phyloP scores from a whole-genome alignment of 2,797 vertebrate species.

The Argya squamiceps region DNA sequence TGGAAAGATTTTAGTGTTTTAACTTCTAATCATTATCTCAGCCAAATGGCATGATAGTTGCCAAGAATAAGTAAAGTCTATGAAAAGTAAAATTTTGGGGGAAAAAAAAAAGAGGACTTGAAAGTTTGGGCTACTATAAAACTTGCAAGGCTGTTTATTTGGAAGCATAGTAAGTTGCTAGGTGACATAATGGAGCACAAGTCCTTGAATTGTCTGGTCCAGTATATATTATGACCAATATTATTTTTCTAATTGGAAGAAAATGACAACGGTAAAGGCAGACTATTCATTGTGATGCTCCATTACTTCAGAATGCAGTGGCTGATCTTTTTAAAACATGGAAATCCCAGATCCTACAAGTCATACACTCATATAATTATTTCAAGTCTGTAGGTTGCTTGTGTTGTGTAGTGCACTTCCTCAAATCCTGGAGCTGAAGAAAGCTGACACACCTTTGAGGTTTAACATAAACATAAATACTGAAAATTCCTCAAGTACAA shows the following conservation, averaged over 20 bases:
- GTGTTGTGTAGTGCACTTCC: neutral
- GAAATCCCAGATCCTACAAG: neutral
- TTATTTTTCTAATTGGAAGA: neutral
- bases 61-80: constrained; percentile 35
- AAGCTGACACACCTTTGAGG: neutral
- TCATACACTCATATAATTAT: neutral
- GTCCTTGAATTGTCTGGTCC: neutral
- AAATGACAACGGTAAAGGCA: neutral
- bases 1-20: constrained; percentile 24
- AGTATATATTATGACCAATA: neutral
- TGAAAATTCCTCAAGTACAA: neutral
- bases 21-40: neutral
- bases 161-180: constrained; percentile 61
- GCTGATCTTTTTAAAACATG: neutral
- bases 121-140: constrained; percentile 35
- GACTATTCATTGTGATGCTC: fast-evolving
- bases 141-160: constrained; percentile 56
- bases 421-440: neutral
- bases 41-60: constrained; percentile 14
- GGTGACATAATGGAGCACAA: constrained; percentile 62
- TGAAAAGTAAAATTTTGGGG: constrained; percentile 34
- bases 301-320: neutral
- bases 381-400: neutral
- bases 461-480: neutral
- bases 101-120: neutral